These are phyloP conservation scores for Protosalanx chinensis DNA, from an alignment of 2,797 vertebrate species.

Conservation along the genomic window DNA sequence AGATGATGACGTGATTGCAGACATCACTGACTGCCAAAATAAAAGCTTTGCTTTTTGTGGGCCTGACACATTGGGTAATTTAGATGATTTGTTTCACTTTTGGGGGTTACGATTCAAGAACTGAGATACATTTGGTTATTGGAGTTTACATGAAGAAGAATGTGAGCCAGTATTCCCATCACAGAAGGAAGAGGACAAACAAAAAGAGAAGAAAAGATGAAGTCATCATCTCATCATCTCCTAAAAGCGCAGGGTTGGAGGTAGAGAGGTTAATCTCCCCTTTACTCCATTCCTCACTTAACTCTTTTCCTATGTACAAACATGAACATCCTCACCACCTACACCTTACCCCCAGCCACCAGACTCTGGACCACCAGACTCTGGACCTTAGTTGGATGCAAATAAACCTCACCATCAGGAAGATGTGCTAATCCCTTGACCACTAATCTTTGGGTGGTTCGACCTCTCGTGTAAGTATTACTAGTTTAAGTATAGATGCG, in stretches of 20 bases:
- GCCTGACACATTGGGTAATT: too few relatives aligned
- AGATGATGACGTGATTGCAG: conserved; percentile 52
- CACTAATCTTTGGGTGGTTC: background rate
- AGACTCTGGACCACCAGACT: background rate
- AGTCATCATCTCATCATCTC: conserved; percentile 44
- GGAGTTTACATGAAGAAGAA: too few relatives aligned
- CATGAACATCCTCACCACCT: background rate
- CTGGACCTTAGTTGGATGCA: conserved; percentile 22
- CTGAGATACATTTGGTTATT: too few relatives aligned
- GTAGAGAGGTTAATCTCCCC: conserved; percentile 24
- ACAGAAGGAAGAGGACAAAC: background rate
- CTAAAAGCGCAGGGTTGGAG: conserved; percentile 36
- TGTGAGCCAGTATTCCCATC: too few relatives aligned
- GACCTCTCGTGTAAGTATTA: too few relatives aligned
- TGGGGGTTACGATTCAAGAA: too few relatives aligned
- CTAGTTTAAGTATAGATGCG: background rate
- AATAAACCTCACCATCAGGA: conserved; percentile 48
- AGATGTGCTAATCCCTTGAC: conserved; percentile 57
- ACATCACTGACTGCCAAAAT: conserved; percentile 7
- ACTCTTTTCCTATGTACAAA: background rate
- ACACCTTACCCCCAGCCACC: background rate
- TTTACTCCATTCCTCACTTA: background rate
- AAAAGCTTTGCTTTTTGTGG: background rate
- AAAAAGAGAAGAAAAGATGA: conserved; percentile 3
- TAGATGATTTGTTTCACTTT: too few relatives aligned